Conservation (phyloP, 1,140 invertebrate genomes). For the Tyrophagus putrescentiae region DNA sequence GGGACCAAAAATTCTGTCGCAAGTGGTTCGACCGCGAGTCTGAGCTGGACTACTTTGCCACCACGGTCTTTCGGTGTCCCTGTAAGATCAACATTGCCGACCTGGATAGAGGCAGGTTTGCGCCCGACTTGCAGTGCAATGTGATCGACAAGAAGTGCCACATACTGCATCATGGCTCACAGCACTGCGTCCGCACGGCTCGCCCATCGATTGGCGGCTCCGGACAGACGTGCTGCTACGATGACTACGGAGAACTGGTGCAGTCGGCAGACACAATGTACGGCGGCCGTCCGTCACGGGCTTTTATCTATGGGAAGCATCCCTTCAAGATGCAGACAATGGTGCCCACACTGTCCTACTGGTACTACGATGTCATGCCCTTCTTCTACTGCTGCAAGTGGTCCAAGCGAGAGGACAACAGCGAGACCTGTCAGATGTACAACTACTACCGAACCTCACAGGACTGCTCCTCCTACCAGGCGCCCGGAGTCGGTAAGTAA, state of each 20-base stretch:
- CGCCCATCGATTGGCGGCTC: conserved; percentile 76
- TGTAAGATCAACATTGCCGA: conserved; percentile 79
- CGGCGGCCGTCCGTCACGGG: conserved; percentile 71
- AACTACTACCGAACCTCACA: conserved; percentile 75
- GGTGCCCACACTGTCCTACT: conserved; percentile 75
- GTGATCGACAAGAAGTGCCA: conserved; percentile 65
- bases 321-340: conserved; percentile 28
- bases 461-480: conserved; percentile 85
- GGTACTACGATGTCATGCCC: conserved; percentile 82
- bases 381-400: conserved; percentile 88
- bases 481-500: conserved; percentile 57
- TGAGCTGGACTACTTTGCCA: conserved; percentile 68
- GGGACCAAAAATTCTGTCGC: conserved; percentile 63
- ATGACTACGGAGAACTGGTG: conserved; percentile 74
- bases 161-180: conserved; percentile 67
- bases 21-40: conserved; percentile 73
- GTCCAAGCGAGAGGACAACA: conserved; percentile 67
- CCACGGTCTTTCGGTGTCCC: conserved; percentile 61
- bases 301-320: conserved; percentile 33
- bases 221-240: conserved; percentile 92
- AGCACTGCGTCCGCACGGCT: conserved; percentile 80
- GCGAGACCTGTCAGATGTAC: conserved; percentile 80
- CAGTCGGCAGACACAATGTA: conserved; percentile 84
- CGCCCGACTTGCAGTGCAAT: conserved; percentile 79
- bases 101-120: conserved; percentile 73